Evolutionary conservation across 2,113 vertebrate species (phyloP), one percentile per base, ranked within the genome.

Genomic region (Dipodomys ordii): DNA sequence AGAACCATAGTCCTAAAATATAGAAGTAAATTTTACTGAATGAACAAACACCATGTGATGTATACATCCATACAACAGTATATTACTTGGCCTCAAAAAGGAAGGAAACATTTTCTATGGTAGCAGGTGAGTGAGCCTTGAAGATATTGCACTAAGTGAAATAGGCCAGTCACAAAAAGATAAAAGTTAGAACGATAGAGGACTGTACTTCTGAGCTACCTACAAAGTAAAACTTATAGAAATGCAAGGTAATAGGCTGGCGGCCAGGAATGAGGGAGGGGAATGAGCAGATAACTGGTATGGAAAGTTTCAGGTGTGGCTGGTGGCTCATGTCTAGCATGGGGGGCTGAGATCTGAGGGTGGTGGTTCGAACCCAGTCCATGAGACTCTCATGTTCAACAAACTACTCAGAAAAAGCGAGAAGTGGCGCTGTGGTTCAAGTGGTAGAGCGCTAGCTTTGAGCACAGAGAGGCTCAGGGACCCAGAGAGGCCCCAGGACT

Each of bases 71-170:
- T 25, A 39, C 6, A 81, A 10, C 25, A 32, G 30, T 74, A 65
- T 83, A 92, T 67, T 57, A 67, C 44, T 46, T 77, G 78, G 12
- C 16, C 44, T 73, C 82, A 30, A 85, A 90, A 92, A 86, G 64
- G 74, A 64, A 78, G 74, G 32, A 67, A 32, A 74, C n/a, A 3
- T 88, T n/a, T 84, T 44, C 60, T 11, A 39, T 30, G 79, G 18
- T 78, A 30, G 25, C n/a, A 44, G 30, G 4, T 62, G 32, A 72
- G 23, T 90, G 32, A 67, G 28, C 27, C 35, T 65, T 65, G 53
- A 62, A 30, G 46, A 76, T 28, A 22, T 27, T 64, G 30, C 69
- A 57, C 39, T 57, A 88, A 72, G n/a, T 68, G 15, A 79, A 76
- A 53, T 35, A 28, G 53, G 7, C 32, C 25, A 62, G 35, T 80